These are phyloP conservation scores for Pelecanoides urinatrix DNA, from an alignment of 2,113 vertebrate species.

Conservation along the genomic window DNA sequence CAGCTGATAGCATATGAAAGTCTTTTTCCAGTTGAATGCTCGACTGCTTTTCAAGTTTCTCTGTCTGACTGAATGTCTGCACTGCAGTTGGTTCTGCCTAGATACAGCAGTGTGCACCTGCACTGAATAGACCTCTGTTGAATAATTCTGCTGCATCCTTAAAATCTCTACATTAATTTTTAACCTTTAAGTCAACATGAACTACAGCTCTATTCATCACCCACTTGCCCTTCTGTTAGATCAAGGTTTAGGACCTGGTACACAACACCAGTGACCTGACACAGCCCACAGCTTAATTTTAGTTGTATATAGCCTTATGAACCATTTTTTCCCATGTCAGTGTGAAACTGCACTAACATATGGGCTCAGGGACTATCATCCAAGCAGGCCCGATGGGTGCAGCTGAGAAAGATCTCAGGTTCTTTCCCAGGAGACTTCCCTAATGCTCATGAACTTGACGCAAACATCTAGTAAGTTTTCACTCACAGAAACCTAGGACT, in stretches of 20 bases:
- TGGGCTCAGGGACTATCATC: neutral
- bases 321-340: neutral
- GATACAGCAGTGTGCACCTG: neutral
- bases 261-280: neutral
- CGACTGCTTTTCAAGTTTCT: neutral
- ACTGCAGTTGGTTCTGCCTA: neutral
- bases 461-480: constrained; percentile 7
- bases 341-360: neutral
- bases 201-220: neutral
- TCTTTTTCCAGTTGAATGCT: constrained; percentile 13
- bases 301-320: neutral
- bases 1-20: neutral
- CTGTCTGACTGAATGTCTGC: neutral
- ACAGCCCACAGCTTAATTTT: neutral
- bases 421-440: neutral
- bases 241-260: neutral
- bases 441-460: neutral
- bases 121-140: neutral
- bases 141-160: neutral
- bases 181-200: neutral
- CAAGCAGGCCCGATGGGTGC: neutral
- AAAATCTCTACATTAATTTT: neutral
- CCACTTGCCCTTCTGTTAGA: neutral
- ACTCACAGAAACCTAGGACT: constrained; percentile 40
- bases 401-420: neutral